phyloP scores from a whole-genome alignment of 1,140 invertebrate species.

The Leptinotarsa undecemlineata region DNA sequence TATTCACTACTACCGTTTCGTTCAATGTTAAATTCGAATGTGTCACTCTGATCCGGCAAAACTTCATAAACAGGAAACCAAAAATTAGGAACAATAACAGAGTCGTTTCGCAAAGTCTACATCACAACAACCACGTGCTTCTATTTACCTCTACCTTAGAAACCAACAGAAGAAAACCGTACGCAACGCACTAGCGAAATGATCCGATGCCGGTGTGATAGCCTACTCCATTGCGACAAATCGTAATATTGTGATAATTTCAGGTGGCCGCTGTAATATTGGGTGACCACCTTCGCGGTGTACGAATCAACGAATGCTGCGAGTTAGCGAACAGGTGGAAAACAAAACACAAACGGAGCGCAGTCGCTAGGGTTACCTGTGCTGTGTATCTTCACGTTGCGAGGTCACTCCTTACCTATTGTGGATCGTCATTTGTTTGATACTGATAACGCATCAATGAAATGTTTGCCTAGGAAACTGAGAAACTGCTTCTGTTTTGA shows the following conservation, averaged over 20 bases:
- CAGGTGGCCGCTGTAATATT: constrained; percentile 15
- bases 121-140: background rate
- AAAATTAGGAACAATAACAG: constrained; percentile 3
- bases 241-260: background rate
- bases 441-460: background rate
- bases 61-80: constrained; percentile 6
- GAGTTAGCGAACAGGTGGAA: constrained; percentile 35
- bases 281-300: constrained; percentile 35
- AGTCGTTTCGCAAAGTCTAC: background rate
- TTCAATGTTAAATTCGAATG: background rate
- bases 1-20: background rate
- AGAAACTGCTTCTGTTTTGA: too few relatives aligned
- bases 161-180: background rate
- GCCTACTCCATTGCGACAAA: background rate
- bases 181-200: background rate
- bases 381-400: constrained; percentile 35
- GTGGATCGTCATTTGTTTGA: constrained; percentile 4
- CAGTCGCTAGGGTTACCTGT: constrained; percentile 33
- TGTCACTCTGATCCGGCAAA: background rate
- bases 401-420: constrained; percentile 43
- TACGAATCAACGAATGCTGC: constrained; percentile 38
- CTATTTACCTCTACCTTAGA: background rate
- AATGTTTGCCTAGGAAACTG: too few relatives aligned
- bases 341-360: constrained; percentile 28
- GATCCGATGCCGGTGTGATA: background rate